phyloP scores from a whole-genome alignment of 2,797 vertebrate species.

The Neosilurus hyrtlii region DNA sequence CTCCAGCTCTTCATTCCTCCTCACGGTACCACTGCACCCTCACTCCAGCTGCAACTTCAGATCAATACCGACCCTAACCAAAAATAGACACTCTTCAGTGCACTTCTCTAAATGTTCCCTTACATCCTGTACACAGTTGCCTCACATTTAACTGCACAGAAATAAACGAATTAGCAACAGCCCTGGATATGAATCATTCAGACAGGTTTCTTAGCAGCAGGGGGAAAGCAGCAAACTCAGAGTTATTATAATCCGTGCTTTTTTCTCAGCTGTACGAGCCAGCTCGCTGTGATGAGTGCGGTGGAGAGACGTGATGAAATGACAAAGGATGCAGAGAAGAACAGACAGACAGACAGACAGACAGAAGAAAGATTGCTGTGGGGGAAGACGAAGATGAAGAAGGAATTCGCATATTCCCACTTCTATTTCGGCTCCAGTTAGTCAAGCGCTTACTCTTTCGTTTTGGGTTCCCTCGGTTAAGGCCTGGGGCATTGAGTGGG shows the following conservation, averaged over 20 bases:
- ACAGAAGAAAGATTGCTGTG: conserved; percentile 32
- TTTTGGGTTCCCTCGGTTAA: conserved; percentile 35
- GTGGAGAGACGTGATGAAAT: conserved; percentile 17
- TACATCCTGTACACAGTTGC: conserved; percentile 12
- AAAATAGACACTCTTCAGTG: conserved; percentile 13
- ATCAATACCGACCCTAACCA: conserved; percentile 17
- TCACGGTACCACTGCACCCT: not conserved
- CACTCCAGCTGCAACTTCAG: conserved; percentile 16
- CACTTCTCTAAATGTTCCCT: conserved; percentile 9
- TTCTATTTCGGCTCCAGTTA: conserved; percentile 40
- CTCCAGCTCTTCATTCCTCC: conserved; percentile 23
- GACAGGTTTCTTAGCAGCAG: conserved; percentile 34
- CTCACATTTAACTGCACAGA: conserved; percentile 28
- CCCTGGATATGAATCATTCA: conserved; percentile 41
- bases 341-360: conserved; percentile 34
- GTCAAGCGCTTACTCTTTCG: conserved; percentile 40
- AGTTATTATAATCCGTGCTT: conserved; percentile 33
- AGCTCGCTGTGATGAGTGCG: not conserved
- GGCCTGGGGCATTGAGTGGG: conserved; percentile 46
- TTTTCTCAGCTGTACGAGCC: conserved; percentile 7
- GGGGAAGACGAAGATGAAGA: conserved; percentile 27
- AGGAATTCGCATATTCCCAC: conserved; percentile 33
- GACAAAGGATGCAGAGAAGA: conserved; percentile 32
- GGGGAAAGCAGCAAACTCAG: conserved; percentile 2
- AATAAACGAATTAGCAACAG: conserved; percentile 27